A percentile compares a stretch with the other conserved stretches of the same genome.
Evolutionary conservation across 2,888 invertebrate species (phyloP).

Genomic region (Trachelus tabidus): DNA sequence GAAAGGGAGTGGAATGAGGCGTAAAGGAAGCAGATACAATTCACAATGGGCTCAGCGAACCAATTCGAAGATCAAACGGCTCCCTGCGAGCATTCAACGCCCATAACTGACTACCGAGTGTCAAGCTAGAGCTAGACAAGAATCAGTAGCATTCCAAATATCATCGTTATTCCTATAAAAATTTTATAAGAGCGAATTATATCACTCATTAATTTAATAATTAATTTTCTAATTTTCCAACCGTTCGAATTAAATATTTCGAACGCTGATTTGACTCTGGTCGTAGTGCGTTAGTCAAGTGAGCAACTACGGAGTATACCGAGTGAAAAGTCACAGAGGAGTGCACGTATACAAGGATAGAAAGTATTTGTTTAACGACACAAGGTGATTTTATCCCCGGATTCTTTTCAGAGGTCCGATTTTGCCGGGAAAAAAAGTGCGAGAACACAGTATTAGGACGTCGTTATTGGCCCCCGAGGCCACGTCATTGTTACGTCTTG

Average conservation of each 20-base stretch:
- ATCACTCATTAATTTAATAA: not conserved
- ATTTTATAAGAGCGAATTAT: not conserved
- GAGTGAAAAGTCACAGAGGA: not conserved
- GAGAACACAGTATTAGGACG: constrained; percentile 41
- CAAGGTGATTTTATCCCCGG: not conserved
- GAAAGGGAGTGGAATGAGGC: constrained; percentile 33
- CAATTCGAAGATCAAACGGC: constrained; percentile 64
- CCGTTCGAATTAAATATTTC: not conserved
- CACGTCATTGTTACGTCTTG: constrained; percentile 58
- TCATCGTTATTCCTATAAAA: not conserved
- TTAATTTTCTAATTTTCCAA: not conserved
- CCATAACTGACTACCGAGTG: constrained; percentile 47
- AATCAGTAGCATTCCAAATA: not conserved
- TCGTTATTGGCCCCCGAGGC: constrained; percentile 63
- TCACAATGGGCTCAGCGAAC: constrained; percentile 63
- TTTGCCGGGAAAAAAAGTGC: constrained; percentile 28
- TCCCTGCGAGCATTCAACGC: constrained; percentile 44
- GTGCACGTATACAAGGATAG: not conserved
- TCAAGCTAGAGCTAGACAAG: constrained; percentile 33
- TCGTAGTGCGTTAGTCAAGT: not conserved
- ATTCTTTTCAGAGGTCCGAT: not conserved
- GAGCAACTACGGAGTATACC: not conserved
- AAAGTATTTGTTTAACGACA: constrained; percentile 6
- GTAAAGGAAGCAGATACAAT: constrained; percentile 60
- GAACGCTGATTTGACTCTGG: not conserved